phyloP scores from a whole-genome alignment of 1,140 invertebrate genomes.

The Temnothorax longispinosus region DNA sequence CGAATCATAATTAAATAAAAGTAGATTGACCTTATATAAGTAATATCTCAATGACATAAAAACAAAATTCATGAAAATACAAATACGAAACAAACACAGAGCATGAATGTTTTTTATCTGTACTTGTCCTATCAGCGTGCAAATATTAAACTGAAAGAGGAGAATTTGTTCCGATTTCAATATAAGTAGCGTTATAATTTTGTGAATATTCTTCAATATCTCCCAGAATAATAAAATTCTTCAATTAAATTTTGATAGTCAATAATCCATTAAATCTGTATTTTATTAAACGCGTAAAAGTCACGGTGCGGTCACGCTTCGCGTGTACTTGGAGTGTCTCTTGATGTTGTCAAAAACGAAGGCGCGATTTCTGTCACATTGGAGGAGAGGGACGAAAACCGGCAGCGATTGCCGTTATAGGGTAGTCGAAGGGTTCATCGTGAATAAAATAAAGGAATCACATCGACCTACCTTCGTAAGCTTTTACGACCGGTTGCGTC shows the following conservation, averaged over 20 bases:
- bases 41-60: too few relatives aligned
- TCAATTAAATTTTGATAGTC: not conserved
- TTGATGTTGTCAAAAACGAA: not conserved
- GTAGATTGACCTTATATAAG: too few relatives aligned
- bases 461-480: conserved; percentile 4
- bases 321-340: too few relatives aligned
- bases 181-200: not conserved
- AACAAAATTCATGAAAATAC: too few relatives aligned
- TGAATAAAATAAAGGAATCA: not conserved
- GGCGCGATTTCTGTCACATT: not conserved
- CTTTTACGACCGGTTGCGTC: not conserved
- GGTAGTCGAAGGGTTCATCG: not conserved
- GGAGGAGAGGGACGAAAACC: not conserved
- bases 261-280: not conserved
- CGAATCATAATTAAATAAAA: not conserved
- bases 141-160: not conserved
- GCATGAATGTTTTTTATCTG: not conserved
- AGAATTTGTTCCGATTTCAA: not conserved
- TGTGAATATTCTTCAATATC: not conserved
- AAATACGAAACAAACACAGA: too few relatives aligned
- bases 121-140: not conserved
- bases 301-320: too few relatives aligned
- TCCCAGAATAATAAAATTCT: not conserved
- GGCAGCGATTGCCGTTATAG: not conserved
- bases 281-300: not conserved